phyloP scores from a whole-genome alignment of 2,797 vertebrate genomes.

The Crenuchus spilurus region DNA sequence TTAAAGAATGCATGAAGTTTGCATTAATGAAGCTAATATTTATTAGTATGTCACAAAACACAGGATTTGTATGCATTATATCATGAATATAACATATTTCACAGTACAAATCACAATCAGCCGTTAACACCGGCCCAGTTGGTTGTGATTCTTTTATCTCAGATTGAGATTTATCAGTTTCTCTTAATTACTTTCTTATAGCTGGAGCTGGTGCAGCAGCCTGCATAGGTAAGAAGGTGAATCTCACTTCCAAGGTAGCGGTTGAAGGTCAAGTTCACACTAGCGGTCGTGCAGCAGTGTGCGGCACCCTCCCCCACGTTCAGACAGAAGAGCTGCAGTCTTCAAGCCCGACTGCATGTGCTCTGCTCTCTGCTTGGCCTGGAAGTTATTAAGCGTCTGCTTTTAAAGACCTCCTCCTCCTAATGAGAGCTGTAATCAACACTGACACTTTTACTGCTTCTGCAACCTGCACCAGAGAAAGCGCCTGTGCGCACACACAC shows the following conservation, averaged over 20 bases:
- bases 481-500: slow-evolving; percentile 46
- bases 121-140: too few species aligned
- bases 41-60: too few species aligned
- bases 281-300: neutral
- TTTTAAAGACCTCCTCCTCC: slow-evolving; percentile 61
- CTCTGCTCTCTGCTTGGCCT: slow-evolving; percentile 62
- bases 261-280: neutral
- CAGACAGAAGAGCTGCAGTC: neutral
- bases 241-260: neutral
- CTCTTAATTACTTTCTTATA: neutral
- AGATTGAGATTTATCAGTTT: too few species aligned
- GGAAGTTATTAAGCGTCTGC: slow-evolving; percentile 69
- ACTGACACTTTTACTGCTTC: slow-evolving; percentile 76
- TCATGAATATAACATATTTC: too few species aligned
- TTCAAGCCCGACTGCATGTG: slow-evolving; percentile 36
- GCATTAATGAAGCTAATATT: too few species aligned
- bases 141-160: too few species aligned
- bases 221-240: neutral
- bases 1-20: too few species aligned
- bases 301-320: neutral
- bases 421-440: slow-evolving; percentile 74
- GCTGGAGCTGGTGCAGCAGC: too few species aligned
- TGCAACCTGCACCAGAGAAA: slow-evolving; percentile 48
- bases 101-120: too few species aligned
- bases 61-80: too few species aligned